A percentile compares a stretch with the other conserved stretches of the same genome.
These are phyloP conservation scores for Channa striata DNA, from an alignment of 2,797 vertebrate species.

Conservation along the genomic window DNA sequence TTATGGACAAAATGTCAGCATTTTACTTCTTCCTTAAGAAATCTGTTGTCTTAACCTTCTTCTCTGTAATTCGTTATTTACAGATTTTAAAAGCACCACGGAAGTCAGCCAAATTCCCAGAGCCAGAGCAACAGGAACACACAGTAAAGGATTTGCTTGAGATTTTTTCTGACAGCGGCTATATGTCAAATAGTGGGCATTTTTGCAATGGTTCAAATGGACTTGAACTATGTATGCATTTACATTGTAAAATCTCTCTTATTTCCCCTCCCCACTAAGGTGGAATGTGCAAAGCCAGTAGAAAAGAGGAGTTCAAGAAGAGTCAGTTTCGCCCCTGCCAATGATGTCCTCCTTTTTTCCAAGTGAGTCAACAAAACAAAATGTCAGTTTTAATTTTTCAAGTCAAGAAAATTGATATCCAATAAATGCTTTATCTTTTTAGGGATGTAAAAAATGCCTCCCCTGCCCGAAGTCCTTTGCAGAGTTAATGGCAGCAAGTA, in stretches of 20 bases:
- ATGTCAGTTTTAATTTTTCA: not conserved
- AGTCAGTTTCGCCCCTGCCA: conserved; percentile 86
- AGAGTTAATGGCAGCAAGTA: conserved; percentile 63
- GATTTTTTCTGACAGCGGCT: not conserved
- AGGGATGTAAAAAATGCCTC: conserved; percentile 80
- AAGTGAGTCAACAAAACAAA: conserved; percentile 65
- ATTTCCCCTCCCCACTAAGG: conserved; percentile 57
- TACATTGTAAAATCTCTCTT: not conserved
- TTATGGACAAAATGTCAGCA: not conserved
- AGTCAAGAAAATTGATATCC: not conserved
- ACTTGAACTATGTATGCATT: too few relatives aligned
- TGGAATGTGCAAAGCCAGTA: conserved; percentile 70
- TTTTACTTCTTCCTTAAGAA: not conserved
- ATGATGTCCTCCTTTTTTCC: conserved; percentile 82
- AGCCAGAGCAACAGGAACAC: conserved; percentile 72
- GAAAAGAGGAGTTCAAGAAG: conserved; percentile 83
- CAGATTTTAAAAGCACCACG: conserved; percentile 86
- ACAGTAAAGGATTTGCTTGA: conserved; percentile 57
- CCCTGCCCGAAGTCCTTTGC: conserved; percentile 64
- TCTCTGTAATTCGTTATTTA: conserved; percentile 1
- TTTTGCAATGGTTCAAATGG: not conserved
- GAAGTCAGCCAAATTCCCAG: conserved; percentile 67
- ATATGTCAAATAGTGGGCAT: not conserved
- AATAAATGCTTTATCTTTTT: conserved; percentile 36
- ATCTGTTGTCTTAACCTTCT: not conserved